Percentiles rank a stretch among this genome's conserved stretches.
Conservation (phyloP, 2,888 invertebrate species). For the Tolmerus cingulatus region DNA sequence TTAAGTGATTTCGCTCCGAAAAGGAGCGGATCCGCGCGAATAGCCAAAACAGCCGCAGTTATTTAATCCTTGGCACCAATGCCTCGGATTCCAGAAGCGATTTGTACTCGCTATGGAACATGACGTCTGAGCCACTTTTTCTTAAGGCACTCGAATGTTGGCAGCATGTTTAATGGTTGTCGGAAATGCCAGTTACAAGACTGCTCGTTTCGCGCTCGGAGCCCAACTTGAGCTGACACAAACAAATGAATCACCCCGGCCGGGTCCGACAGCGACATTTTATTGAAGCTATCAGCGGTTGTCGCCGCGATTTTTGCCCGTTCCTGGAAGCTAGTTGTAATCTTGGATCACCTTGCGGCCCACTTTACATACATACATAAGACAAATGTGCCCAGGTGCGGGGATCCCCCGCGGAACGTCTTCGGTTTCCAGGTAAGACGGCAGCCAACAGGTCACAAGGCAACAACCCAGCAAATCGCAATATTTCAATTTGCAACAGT, state of each 20-base stretch:
- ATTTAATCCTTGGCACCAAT: conserved; percentile 28
- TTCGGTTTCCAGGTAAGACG: not conserved
- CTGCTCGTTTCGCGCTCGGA: not conserved
- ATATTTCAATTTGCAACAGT: conserved; percentile 34
- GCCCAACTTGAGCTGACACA: not conserved
- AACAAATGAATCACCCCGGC: conserved; percentile 20
- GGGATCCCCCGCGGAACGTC: not conserved
- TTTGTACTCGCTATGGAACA: not conserved
- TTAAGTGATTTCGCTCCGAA: not conserved
- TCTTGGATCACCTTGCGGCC: conserved; percentile 17
- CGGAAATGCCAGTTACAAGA: conserved; percentile 30
- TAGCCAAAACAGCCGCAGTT: not conserved
- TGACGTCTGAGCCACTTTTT: not conserved
- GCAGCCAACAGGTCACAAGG: not conserved
- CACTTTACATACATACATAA: not conserved
- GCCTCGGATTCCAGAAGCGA: not conserved
- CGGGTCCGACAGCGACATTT: not conserved
- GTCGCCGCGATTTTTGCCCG: not conserved
- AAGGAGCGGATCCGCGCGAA: not conserved
- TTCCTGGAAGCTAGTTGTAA: conserved; percentile 12
- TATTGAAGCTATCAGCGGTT: conserved; percentile 7
- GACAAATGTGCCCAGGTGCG: not conserved
- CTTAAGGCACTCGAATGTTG: not conserved
- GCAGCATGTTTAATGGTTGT: conserved; percentile 23
- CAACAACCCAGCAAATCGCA: not conserved